Conservation (phyloP, 2,888 invertebrate species). For the Galerucella pusilla region DNA sequence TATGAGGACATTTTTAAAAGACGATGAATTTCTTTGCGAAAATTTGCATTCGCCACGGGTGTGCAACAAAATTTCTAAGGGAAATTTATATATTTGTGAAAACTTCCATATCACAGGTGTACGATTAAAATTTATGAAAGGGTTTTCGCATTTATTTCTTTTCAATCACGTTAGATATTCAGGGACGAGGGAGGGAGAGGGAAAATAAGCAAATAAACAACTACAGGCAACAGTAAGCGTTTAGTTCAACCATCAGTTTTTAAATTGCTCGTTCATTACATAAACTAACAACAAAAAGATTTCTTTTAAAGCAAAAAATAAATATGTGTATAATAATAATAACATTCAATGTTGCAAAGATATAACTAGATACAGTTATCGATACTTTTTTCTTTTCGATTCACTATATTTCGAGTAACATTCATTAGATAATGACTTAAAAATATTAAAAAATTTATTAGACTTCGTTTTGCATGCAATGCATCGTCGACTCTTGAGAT, state of each 20-base stretch:
- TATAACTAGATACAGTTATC: conserved; percentile 32
- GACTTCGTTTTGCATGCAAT: conserved; percentile 87
- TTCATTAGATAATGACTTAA: conserved; percentile 21
- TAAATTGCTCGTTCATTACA: conserved; percentile 40
- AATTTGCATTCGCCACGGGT: no score
- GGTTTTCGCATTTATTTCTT: no score
- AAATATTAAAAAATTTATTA: conserved; percentile 54
- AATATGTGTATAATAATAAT: conserved; percentile 35
- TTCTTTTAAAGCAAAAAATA: conserved; percentile 36
- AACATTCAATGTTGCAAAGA: conserved; percentile 42
- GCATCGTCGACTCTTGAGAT: conserved; percentile 87
- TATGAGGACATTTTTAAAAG: no score
- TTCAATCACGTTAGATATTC: no score
- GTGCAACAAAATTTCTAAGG: no score
- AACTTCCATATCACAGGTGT: no score
- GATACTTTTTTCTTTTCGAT: not conserved
- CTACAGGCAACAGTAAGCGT: conserved; percentile 40
- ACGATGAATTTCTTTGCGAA: no score
- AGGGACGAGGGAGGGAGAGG: no score
- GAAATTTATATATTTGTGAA: no score
- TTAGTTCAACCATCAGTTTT: conserved; percentile 36
- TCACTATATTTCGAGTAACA: conserved; percentile 33
- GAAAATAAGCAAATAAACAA: not conserved
- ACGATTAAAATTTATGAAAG: no score
- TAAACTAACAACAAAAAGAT: conserved; percentile 40